Evolutionary conservation across 2,113 vertebrate genomes (phyloP).

Genomic region (Catagonus wagneri): DNA sequence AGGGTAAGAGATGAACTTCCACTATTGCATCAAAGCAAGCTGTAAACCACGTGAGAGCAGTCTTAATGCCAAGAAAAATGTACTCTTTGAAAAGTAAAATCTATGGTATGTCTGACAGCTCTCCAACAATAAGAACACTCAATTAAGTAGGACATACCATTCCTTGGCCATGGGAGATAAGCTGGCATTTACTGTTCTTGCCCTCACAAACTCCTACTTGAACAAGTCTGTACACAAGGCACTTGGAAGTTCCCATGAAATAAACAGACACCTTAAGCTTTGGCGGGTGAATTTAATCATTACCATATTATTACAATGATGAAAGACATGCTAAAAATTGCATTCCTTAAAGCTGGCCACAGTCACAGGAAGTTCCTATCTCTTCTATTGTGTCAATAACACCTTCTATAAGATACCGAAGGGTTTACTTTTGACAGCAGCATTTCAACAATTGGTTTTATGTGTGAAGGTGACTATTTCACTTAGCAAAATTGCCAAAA

Average conservation of each 20-base stretch:
- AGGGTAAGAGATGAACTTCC: background rate
- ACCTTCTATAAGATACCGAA: conserved; percentile 42
- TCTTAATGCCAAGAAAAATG: conserved; percentile 23
- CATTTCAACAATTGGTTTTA: conserved; percentile 58
- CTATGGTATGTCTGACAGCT: background rate
- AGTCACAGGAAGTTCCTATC: conserved; percentile 72
- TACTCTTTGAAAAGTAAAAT: conserved; percentile 53
- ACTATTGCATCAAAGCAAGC: background rate
- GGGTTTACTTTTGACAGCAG: conserved; percentile 69
- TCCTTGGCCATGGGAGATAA: conserved; percentile 59
- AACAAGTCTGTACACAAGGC: conserved; percentile 77
- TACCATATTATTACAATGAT: conserved; percentile 72
- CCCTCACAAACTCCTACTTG: conserved; percentile 61
- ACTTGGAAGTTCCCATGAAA: conserved; percentile 71
- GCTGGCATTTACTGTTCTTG: conserved; percentile 33
- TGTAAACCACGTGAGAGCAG: background rate
- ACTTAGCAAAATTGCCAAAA: conserved; percentile 73
- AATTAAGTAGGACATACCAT: conserved; percentile 64
- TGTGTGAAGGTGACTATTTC: conserved; percentile 54
- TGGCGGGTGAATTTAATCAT: conserved; percentile 77
- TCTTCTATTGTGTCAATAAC: conserved; percentile 68
- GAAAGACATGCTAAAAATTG: conserved; percentile 71
- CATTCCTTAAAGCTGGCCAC: conserved; percentile 70
- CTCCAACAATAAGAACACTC: conserved; percentile 49
- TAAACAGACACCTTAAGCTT: conserved; percentile 64